Conservation (phyloP, 2,888 invertebrate species). For the Orthosia gracilis region DNA sequence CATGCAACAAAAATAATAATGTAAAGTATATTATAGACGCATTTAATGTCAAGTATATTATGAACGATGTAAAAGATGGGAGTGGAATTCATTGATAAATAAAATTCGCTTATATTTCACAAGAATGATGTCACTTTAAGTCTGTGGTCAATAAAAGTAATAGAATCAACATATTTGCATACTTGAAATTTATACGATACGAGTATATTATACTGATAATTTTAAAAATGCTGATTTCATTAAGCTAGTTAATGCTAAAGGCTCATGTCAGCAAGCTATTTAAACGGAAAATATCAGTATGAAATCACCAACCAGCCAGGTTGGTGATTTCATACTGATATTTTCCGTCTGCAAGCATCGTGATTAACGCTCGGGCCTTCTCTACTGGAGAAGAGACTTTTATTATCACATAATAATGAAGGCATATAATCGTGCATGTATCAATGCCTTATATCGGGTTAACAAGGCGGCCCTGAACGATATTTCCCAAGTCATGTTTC, state of each 20-base stretch:
- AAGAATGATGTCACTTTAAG: neutral
- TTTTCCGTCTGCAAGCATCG: neutral
- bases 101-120: neutral
- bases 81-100: conserved; percentile 33
- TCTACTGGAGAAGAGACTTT: no score
- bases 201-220: neutral
- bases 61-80: neutral
- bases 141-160: neutral
- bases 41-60: conserved; percentile 26
- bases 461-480: conserved; percentile 31
- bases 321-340: no score
- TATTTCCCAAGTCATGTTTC: conserved; percentile 37
- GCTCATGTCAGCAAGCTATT: neutral
- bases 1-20: conserved; percentile 25
- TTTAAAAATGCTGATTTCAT: neutral
- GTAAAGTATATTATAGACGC: neutral
- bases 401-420: neutral
- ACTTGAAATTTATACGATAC: neutral
- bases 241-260: neutral
- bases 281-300: neutral
- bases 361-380: neutral
- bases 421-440: neutral
- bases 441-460: conserved; percentile 8
- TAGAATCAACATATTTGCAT: neutral
- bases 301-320: neutral